phyloP scores from a whole-genome alignment of 2,888 invertebrate genomes.

The Drosophila limbata region DNA sequence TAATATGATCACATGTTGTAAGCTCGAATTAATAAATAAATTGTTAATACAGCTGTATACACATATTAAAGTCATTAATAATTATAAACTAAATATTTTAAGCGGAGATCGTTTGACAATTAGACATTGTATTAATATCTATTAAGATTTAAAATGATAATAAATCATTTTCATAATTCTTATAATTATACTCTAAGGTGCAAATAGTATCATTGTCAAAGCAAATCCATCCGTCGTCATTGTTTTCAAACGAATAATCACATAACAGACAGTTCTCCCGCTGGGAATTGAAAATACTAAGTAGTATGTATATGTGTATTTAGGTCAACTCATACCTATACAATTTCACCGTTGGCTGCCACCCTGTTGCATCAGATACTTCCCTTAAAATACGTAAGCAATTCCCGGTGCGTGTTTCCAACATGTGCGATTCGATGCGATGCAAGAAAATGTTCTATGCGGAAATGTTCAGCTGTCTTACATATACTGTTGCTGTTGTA shows the following conservation, averaged over 20 bases:
- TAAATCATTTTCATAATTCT: no score
- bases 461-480: constrained; percentile 31
- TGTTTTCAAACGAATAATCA: background rate
- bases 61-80: no score
- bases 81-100: no score
- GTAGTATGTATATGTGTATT: background rate
- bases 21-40: no score
- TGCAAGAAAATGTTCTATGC: constrained; percentile 33
- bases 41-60: no score
- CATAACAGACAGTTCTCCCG: background rate
- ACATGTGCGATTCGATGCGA: constrained; percentile 36
- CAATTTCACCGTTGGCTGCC: constrained; percentile 3
- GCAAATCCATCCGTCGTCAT: no score
- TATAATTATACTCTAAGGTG: no score
- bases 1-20: no score
- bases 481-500: constrained; percentile 5
- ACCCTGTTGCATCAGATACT: constrained; percentile 29
- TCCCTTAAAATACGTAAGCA: constrained; percentile 13
- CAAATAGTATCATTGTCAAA: no score
- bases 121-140: no score
- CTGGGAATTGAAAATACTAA: background rate
- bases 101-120: no score
- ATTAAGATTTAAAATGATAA: no score
- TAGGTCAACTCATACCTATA: constrained; percentile 4
- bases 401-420: constrained; percentile 35